Conservation (phyloP, 2,797 vertebrate species). For the Sebastiscus albofasciatus region DNA sequence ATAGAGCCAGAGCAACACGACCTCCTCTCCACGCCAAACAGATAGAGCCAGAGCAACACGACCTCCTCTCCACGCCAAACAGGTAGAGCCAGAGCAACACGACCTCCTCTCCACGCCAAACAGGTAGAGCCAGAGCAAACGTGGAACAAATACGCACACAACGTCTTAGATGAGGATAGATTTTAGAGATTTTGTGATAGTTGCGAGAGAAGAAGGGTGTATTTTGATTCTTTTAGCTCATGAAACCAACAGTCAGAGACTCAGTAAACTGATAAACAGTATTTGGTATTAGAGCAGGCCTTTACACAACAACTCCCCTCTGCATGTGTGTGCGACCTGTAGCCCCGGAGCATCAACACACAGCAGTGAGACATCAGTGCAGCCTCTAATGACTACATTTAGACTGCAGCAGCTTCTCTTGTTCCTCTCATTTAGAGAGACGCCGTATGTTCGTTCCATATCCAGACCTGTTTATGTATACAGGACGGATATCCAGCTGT, state of each 20-base stretch:
- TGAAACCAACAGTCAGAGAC: background rate
- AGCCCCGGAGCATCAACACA: background rate
- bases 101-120: no score
- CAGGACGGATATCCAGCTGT: slow-evolving; percentile 51
- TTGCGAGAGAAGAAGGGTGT: background rate
- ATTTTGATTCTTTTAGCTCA: background rate
- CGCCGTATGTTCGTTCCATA: slow-evolving; percentile 23
- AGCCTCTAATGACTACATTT: slow-evolving; percentile 34
- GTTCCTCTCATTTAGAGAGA: slow-evolving; percentile 14
- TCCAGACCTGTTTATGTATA: slow-evolving; percentile 45
- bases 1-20: rapidly evolving
- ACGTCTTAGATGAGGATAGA: background rate
- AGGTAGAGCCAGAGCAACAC: no score
- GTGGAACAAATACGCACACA: background rate
- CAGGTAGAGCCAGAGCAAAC: no score
- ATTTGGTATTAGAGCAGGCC: background rate
- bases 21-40: rapidly evolving
- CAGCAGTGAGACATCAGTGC: slow-evolving; percentile 7
- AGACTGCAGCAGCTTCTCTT: slow-evolving; percentile 1
- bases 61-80: rapidly evolving
- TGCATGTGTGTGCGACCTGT: slow-evolving; percentile 34
- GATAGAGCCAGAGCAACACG: rapidly evolving
- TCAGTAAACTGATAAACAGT: background rate
- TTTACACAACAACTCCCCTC: background rate
- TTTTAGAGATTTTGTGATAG: background rate